These are phyloP conservation scores for Oegoconia quadripuncta DNA, from an alignment of 2,888 invertebrate genomes.

Conservation along the genomic window DNA sequence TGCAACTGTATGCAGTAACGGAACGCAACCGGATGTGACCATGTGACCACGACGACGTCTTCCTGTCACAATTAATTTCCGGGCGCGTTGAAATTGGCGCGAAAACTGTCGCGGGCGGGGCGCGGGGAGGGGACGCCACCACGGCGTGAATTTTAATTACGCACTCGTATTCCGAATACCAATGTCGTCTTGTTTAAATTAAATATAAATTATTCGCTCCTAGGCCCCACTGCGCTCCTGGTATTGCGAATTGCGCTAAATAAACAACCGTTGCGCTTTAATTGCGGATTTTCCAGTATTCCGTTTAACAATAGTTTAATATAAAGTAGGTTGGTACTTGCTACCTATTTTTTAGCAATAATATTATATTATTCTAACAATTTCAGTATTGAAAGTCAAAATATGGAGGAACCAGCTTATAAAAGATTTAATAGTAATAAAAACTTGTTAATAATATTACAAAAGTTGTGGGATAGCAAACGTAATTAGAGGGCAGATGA, in stretches of 20 bases:
- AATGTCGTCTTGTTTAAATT: conserved; percentile 80
- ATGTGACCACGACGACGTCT: too few relatives aligned
- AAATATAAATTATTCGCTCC: conserved; percentile 79
- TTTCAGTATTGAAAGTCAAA: conserved; percentile 2
- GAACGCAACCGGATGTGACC: conserved; percentile 74
- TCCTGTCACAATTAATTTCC: conserved; percentile 80
- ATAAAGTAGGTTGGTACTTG: background rate
- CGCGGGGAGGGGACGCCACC: conserved; percentile 46
- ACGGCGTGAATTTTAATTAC: conserved; percentile 79
- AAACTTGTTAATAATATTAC: conserved; percentile 36
- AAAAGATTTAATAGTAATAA: conserved; percentile 37
- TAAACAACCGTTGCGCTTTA: conserved; percentile 69
- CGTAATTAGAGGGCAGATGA: conserved; percentile 70
- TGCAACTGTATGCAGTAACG: conserved; percentile 59
- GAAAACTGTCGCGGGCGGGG: conserved; percentile 69
- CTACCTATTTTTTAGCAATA: background rate
- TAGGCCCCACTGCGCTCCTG: conserved; percentile 67
- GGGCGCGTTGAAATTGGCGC: conserved; percentile 79
- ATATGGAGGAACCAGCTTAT: conserved; percentile 23
- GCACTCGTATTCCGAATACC: conserved; percentile 78
- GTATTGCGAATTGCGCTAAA: conserved; percentile 65
- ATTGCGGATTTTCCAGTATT: conserved; percentile 56
- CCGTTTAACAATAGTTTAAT: background rate
- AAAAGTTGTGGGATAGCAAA: conserved; percentile 47
- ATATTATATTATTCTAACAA: background rate